These are phyloP conservation scores for Pongo abelii DNA, from an alignment of 2,113 vertebrate species.

Conservation along the genomic window DNA sequence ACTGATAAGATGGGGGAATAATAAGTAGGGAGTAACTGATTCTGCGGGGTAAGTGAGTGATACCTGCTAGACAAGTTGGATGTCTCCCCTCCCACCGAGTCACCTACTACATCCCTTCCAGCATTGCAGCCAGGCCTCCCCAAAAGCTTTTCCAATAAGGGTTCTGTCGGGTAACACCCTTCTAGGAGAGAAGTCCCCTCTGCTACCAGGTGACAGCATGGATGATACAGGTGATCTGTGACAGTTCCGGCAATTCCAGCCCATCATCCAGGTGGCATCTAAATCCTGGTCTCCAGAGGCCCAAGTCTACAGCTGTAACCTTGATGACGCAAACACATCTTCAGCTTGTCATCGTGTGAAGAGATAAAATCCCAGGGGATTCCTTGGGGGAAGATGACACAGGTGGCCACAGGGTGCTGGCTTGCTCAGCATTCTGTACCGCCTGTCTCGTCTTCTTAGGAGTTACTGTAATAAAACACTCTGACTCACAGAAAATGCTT, in stretches of 20 bases:
- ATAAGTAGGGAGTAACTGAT: background rate
- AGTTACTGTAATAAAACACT: constrained; percentile 78
- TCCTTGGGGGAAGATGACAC: background rate
- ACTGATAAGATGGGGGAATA: background rate
- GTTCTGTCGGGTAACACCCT: background rate
- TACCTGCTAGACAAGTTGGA: accelerated
- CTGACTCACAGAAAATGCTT: constrained; percentile 76
- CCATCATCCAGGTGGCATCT: background rate
- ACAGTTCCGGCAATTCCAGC: background rate
- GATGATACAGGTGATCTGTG: background rate
- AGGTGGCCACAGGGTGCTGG: constrained; percentile 17
- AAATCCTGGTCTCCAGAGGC: background rate
- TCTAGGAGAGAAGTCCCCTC: background rate
- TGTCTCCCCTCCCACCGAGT: background rate
- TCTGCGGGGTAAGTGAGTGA: background rate
- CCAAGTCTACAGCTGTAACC: background rate
- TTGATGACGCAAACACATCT: background rate
- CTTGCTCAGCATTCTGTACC: constrained; percentile 22
- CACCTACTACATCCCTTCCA: background rate
- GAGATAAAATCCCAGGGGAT: background rate
- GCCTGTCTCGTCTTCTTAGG: constrained; percentile 40
- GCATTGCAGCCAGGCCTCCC: accelerated
- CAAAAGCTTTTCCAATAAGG: background rate
- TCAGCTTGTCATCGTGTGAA: background rate
- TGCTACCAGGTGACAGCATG: background rate